A percentile compares a stretch with the other conserved stretches of the same genome.
phyloP scores from a whole-genome alignment of 2,113 vertebrate genomes.

The Narcine bancroftii region DNA sequence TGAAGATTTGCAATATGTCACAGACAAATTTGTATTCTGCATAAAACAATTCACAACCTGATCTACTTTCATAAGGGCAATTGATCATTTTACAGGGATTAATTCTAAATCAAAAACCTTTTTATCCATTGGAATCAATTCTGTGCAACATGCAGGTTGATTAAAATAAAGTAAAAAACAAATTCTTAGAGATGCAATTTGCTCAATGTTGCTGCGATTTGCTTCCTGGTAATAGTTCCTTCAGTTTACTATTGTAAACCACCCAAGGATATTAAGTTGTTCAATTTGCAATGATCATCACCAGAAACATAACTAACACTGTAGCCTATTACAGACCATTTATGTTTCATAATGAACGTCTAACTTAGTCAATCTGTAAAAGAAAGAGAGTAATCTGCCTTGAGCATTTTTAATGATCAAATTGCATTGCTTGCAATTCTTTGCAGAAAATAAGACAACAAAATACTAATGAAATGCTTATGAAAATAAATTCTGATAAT shows the following conservation, averaged over 20 bases:
- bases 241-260: not conserved
- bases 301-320: not conserved
- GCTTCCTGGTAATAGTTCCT: not conserved
- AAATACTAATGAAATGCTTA: not conserved
- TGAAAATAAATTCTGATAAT: not conserved
- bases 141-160: not conserved
- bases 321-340: not conserved
- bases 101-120: not conserved
- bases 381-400: not conserved
- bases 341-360: not conserved
- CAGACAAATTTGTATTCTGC: not conserved
- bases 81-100: not conserved
- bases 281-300: not conserved
- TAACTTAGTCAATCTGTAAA: not conserved
- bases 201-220: not conserved
- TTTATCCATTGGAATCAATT: not conserved
- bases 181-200: not conserved
- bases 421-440: not conserved
- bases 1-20: not conserved
- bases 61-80: not conserved
- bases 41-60: not conserved
- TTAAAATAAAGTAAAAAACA: constrained; percentile 1
- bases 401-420: not conserved
- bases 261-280: not conserved
- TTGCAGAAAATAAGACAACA: not conserved